Evolutionary conservation across 2,797 vertebrate species (phyloP).

Genomic region (Amblyopsis hoosieri): DNA sequence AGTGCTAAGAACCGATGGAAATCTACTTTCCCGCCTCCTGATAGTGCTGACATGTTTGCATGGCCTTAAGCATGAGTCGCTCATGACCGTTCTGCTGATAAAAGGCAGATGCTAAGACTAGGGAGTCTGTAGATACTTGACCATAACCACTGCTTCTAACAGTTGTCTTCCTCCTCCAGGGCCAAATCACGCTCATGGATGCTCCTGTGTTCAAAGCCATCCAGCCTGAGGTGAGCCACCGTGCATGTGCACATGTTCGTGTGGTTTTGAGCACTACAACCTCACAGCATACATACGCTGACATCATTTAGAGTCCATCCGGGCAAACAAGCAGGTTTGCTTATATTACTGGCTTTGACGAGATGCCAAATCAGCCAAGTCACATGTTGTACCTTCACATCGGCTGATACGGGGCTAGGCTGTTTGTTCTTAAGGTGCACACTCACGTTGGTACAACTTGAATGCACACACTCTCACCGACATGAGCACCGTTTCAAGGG

Average conservation of each 20-base stretch:
- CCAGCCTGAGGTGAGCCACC: constrained; percentile 92
- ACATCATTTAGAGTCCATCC: no score
- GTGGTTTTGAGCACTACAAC: neutral
- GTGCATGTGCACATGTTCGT: constrained; percentile 8
- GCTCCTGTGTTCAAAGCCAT: constrained; percentile 98
- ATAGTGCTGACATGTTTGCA: no score
- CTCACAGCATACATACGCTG: neutral
- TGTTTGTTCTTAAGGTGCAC: constrained; percentile 1
- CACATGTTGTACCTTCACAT: neutral
- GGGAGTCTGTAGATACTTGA: neutral
- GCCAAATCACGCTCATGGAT: constrained; percentile 98
- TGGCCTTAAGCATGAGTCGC: no score
- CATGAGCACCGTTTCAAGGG: constrained; percentile 11
- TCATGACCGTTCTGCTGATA: no score
- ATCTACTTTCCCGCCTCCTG: no score
- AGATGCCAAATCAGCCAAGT: neutral
- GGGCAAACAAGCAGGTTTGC: no score
- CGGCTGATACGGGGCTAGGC: neutral
- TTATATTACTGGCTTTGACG: neutral
- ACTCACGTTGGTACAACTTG: neutral
- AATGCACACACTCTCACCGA: neutral
- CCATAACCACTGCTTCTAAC: constrained; percentile 18
- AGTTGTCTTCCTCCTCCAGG: constrained; percentile 71
- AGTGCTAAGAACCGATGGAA: no score
- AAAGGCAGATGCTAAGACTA: no score